A percentile compares a stretch with the other conserved stretches of the same genome.
These are phyloP conservation scores for Catharus minimus DNA, from an alignment of 2,113 vertebrate species.

Conservation along the genomic window DNA sequence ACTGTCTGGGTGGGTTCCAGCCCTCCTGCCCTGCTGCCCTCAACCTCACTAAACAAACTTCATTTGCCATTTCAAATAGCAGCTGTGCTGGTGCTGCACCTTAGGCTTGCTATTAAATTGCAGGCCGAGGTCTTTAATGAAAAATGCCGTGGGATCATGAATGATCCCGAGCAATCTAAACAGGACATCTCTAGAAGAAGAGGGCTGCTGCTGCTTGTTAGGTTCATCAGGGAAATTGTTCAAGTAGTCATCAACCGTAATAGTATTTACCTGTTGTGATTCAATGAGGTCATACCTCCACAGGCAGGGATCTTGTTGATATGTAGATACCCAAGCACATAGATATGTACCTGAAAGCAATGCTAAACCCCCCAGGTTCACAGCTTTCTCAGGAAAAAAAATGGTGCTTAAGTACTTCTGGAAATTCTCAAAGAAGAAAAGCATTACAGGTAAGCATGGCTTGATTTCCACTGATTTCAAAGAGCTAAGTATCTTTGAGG, in stretches of 20 bases:
- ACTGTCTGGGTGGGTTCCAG: fast-evolving
- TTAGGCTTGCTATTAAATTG: background rate
- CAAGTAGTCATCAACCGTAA: background rate
- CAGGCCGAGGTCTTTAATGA: background rate
- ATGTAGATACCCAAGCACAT: fast-evolving
- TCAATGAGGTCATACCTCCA: background rate
- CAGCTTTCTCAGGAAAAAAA: background rate
- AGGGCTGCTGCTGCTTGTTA: background rate
- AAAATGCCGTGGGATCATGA: background rate
- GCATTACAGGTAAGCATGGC: background rate
- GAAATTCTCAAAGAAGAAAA: background rate
- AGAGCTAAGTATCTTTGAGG: background rate
- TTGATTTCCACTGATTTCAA: background rate
- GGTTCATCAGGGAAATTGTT: background rate
- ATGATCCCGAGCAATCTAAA: background rate
- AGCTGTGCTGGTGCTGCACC: background rate
- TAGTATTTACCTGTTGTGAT: background rate
- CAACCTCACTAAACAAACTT: background rate
- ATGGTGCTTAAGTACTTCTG: background rate
- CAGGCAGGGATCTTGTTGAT: background rate
- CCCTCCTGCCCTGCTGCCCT: background rate
- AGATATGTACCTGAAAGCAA: background rate
- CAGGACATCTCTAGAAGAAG: background rate
- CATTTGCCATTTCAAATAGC: background rate
- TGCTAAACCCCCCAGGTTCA: background rate